Evolutionary conservation across 2,113 vertebrate species (phyloP), one percentile per base, ranked within the genome.

Genomic region (Prochilodus magdalenae): DNA sequence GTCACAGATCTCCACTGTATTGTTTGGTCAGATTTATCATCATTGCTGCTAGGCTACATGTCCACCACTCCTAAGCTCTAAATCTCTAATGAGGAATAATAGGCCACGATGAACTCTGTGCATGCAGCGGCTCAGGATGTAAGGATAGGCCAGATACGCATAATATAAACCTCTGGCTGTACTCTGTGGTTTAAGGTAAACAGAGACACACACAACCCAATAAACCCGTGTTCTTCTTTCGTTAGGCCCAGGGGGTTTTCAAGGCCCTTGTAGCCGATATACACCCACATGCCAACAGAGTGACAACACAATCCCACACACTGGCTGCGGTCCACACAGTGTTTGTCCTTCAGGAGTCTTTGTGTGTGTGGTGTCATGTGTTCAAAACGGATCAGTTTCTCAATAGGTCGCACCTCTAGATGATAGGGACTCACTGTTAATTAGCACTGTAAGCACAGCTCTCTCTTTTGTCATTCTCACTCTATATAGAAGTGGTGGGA

Each of bases 221-320:
- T 47, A 65, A 65, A 63, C 16, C 30, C 44, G 26, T 24, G 36
- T n/a, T n/a, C n/a, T 49, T 18, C 33, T 60, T 33, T 49, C 55
- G 27, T 27, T 24, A 47, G 59, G 59, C 33, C 27, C 26, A 62
- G 22, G 22, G 7, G 60, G 4, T 15, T 33, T 63, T 3, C n/a
- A n/a, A 66, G 63, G 18, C 63, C 15, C 27, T 3, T 40, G n/a
- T n/a, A 40, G 3, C 30, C 66, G n/a, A 10, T 18, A 40, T 69
- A 69, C 30, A 69, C 33, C 30, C 18, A 11, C 20, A 40, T 20
- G 30, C 20, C 1, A n/a, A 69, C 30, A 82, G 79, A 81, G 69
- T 81, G 27, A n/a, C n/a, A n/a, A 15, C 29, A 49, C 33, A 67
- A 59, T 49, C 73, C 59, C 62, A 76, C 80, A 69, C 30, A 22